A percentile compares a stretch with the other conserved stretches of the same genome.
phyloP scores from a whole-genome alignment of 1,140 invertebrate species.

The Stegodyphus mimosarum region DNA sequence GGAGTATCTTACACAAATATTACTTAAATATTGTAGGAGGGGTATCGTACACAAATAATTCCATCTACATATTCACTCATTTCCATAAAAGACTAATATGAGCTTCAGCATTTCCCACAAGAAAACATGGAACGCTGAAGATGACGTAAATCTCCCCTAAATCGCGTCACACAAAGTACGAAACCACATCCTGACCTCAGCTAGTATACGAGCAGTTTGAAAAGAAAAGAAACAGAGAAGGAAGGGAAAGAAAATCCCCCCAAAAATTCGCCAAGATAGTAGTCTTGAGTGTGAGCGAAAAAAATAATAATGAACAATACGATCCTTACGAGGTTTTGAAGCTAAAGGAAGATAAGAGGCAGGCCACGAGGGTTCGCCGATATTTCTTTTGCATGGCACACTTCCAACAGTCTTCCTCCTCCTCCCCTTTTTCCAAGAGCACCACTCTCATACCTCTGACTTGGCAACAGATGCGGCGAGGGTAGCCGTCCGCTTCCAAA shows the following conservation, averaged over 20 bases:
- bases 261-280: conserved; percentile 22
- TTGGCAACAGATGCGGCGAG: conserved; percentile 53
- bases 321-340: conserved; percentile 27
- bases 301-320: conserved; percentile 49
- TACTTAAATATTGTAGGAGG: too few species aligned
- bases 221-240: not conserved
- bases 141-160: too few species aligned
- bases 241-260: too few species aligned
- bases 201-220: not conserved
- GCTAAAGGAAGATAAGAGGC: conserved; percentile 29
- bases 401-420: conserved; percentile 14
- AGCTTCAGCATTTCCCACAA: too few species aligned
- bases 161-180: not conserved
- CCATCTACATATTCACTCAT: too few species aligned
- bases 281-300: conserved; percentile 11
- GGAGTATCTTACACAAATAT: too few species aligned
- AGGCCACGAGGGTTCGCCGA: conserved; percentile 22
- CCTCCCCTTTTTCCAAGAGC: conserved; percentile 20
- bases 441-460: conserved; percentile 34
- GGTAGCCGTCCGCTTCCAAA: conserved; percentile 50
- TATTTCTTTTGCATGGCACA: conserved; percentile 30
- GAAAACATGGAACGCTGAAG: too few species aligned
- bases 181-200: not conserved
- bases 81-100: too few species aligned
- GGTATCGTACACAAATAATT: too few species aligned